Evolutionary conservation across 2,797 vertebrate genomes (phyloP).

Genomic region (Paratrypauchen microcephalus): DNA sequence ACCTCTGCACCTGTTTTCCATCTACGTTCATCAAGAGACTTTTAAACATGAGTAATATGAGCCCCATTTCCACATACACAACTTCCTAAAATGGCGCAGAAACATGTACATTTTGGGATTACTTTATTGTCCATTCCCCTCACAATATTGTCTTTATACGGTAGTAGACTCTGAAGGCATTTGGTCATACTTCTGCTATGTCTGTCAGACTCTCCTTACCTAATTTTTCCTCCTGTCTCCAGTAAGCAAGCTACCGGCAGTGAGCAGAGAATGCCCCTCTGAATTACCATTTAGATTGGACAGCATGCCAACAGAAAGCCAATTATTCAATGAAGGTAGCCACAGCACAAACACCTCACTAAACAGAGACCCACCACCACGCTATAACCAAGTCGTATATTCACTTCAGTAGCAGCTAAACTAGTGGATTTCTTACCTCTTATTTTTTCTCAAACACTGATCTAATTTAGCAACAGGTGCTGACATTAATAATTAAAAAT

Average conservation of each 20-base stretch:
- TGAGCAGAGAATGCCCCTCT: slow-evolving; percentile 37
- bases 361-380: slow-evolving; percentile 36
- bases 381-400: slow-evolving; percentile 27
- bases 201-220: slow-evolving; percentile 23
- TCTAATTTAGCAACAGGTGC: slow-evolving; percentile 55
- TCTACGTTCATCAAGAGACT: not conserved
- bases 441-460: slow-evolving; percentile 1
- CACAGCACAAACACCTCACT: slow-evolving; percentile 25
- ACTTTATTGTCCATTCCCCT: not conserved
- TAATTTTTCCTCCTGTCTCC: slow-evolving; percentile 49
- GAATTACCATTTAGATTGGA: slow-evolving; percentile 83
- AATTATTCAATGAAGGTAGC: slow-evolving; percentile 57
- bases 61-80: not conserved
- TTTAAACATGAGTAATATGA: not conserved
- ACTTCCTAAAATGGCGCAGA: not conserved
- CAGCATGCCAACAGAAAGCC: slow-evolving; percentile 67
- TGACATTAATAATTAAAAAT: slow-evolving; percentile 66
- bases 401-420: slow-evolving; percentile 32
- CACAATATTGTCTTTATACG: not conserved
- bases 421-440: slow-evolving; percentile 29
- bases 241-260: slow-evolving; percentile 52
- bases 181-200: slow-evolving; percentile 33
- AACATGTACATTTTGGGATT: not conserved
- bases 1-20: not conserved
- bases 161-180: not conserved